A percentile compares a stretch with the other conserved stretches of the same genome.
These are phyloP conservation scores for Aphrocallistes beatrix DNA, from an alignment of 37 sponge, comb jelly and placozoan species.

Conservation along the genomic window DNA sequence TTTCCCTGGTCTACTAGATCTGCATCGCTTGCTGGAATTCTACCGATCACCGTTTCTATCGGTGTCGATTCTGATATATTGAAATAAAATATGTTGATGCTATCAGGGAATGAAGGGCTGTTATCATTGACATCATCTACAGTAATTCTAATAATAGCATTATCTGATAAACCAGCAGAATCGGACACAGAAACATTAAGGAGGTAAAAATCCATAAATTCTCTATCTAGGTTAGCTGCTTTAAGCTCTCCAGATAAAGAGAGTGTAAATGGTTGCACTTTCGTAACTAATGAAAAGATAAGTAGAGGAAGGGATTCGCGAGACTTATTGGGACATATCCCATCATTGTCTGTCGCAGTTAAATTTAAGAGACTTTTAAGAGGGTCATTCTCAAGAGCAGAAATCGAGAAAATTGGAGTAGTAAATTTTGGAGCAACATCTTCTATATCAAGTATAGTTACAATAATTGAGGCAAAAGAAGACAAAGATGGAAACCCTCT, in stretches of 20 bases:
- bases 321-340: conserved; percentile 11
- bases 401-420: background rate
- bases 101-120: background rate
- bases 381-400: background rate
- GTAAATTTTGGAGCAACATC: background rate
- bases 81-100: background rate
- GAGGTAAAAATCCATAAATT: background rate
- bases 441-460: background rate
- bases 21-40: background rate
- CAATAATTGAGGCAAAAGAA: background rate
- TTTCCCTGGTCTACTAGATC: background rate
- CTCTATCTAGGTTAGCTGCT: background rate
- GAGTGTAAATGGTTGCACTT: background rate
- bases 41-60: background rate
- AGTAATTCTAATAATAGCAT: background rate
- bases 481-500: background rate
- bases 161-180: background rate
- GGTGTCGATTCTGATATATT: background rate
- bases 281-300: background rate
- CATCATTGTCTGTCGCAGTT: background rate
- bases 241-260: background rate
- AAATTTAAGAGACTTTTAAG: background rate
- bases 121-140: background rate
- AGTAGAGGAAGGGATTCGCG: background rate
- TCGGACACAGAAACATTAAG: conserved; percentile 3